phyloP scores from a whole-genome alignment of 2,888 invertebrate species.

The Listrodromus nycthemerus region DNA sequence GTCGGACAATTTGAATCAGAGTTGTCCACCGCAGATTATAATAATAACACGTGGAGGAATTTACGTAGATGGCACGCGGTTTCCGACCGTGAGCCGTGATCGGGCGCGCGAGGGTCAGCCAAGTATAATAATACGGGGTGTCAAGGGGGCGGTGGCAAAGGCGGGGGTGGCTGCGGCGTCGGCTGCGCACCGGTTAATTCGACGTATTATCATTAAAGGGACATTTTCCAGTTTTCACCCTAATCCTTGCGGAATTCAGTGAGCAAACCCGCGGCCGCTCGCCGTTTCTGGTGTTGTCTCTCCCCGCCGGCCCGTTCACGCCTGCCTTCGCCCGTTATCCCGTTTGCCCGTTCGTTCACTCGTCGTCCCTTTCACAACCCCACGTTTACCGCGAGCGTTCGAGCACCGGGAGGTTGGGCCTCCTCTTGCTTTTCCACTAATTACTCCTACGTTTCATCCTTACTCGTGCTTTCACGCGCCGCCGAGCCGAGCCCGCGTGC shows the following conservation, averaged over 20 bases:
- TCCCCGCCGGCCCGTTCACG: conserved; percentile 77
- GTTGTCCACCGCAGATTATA: conserved; percentile 41
- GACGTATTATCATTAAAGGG: conserved; percentile 83
- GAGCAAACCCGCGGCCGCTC: conserved; percentile 79
- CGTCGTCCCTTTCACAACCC: conserved; percentile 63
- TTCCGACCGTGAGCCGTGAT: conserved; percentile 34
- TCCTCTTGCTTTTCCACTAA: conserved; percentile 81
- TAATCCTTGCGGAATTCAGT: conserved; percentile 83
- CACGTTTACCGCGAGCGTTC: conserved; percentile 66
- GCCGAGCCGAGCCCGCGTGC: conserved; percentile 72
- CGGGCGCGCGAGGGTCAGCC: conserved; percentile 62
- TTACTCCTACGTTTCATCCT: conserved; percentile 81
- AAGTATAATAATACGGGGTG: conserved; percentile 63
- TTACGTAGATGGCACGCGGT: conserved; percentile 48
- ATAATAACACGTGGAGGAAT: conserved; percentile 59
- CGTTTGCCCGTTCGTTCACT: conserved; percentile 68
- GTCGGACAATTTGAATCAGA: conserved; percentile 53
- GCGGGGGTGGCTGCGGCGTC: conserved; percentile 43
- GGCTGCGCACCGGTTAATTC: conserved; percentile 78
- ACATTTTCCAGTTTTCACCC: conserved; percentile 84
- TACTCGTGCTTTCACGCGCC: conserved; percentile 76
- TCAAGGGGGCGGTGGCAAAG: conserved; percentile 40
- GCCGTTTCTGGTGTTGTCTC: conserved; percentile 59
- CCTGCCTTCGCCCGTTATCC: conserved; percentile 81
- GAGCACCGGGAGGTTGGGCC: conserved; percentile 60